These are phyloP conservation scores for Turnix velox DNA, from an alignment of 2,113 vertebrate genomes.

Conservation along the genomic window DNA sequence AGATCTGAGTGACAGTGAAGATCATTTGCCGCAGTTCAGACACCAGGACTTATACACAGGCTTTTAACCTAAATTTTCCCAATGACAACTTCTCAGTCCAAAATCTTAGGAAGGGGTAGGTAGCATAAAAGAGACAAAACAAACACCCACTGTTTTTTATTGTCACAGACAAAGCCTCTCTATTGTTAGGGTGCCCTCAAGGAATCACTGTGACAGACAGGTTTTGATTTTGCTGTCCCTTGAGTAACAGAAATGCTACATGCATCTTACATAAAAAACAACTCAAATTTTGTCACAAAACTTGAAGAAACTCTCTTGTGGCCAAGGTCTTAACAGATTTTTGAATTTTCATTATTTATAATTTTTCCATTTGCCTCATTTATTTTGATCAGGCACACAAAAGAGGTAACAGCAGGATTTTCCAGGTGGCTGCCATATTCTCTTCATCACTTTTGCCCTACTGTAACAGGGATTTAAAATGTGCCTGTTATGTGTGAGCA, in stretches of 20 bases:
- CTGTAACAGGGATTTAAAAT: not conserved
- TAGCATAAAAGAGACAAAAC: constrained; percentile 49
- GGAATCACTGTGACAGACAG: not conserved
- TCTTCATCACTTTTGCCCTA: not conserved
- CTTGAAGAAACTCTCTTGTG: constrained; percentile 14
- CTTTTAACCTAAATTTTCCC: not conserved
- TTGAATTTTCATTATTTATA: not conserved
- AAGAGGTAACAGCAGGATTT: not conserved
- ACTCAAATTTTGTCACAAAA: constrained; percentile 10
- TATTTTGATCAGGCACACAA: not conserved
- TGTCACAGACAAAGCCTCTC: constrained; percentile 52
- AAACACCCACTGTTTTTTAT: constrained; percentile 28
- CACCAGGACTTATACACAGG: not conserved
- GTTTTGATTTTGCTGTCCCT: constrained; percentile 62
- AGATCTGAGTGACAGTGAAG: not conserved
- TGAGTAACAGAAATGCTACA: constrained; percentile 37
- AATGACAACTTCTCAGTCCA: not conserved
- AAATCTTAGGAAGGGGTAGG: not conserved
- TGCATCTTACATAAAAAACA: constrained; percentile 13
- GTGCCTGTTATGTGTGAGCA: not conserved
- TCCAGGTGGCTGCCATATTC: not conserved
- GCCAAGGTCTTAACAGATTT: not conserved
- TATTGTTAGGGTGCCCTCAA: constrained; percentile 17
- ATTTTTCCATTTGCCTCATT: not conserved
- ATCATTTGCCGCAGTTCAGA: not conserved